Conservation (phyloP, 2,888 invertebrate genomes). For the Limnephilus marmoratus region DNA sequence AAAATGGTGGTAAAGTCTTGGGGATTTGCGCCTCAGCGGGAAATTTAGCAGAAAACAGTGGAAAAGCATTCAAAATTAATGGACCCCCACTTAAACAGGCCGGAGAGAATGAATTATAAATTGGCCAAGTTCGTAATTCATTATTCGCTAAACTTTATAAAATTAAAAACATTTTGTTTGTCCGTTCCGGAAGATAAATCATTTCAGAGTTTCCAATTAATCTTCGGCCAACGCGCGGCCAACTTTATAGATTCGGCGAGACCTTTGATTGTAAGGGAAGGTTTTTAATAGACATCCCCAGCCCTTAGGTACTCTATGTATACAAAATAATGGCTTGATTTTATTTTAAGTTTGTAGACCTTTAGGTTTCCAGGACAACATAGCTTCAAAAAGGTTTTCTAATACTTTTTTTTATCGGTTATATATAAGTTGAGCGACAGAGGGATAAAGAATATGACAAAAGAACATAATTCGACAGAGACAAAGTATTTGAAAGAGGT, state of each 20-base stretch:
- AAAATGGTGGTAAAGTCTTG: not conserved
- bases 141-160: constrained; percentile 28
- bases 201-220: constrained; percentile 35
- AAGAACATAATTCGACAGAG: too few species aligned
- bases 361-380: not conserved
- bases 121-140: constrained; percentile 35
- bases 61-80: constrained; percentile 25
- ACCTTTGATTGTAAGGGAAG: constrained; percentile 20
- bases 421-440: too few species aligned
- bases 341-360: not conserved
- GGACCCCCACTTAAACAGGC: constrained; percentile 15
- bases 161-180: constrained; percentile 45
- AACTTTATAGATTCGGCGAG: not conserved
- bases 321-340: not conserved
- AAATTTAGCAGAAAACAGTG: not conserved
- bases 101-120: constrained; percentile 36
- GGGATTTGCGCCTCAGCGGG: not conserved
- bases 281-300: constrained; percentile 4
- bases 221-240: not conserved
- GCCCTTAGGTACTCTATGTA: not conserved
- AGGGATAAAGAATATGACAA: too few species aligned
- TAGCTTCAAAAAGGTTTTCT: not conserved
- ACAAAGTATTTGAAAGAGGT: too few species aligned
- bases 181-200: constrained; percentile 33
- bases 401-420: too few species aligned